Conservation (phyloP, 2,797 vertebrate genomes). For the Gymnopithys bicolor region DNA sequence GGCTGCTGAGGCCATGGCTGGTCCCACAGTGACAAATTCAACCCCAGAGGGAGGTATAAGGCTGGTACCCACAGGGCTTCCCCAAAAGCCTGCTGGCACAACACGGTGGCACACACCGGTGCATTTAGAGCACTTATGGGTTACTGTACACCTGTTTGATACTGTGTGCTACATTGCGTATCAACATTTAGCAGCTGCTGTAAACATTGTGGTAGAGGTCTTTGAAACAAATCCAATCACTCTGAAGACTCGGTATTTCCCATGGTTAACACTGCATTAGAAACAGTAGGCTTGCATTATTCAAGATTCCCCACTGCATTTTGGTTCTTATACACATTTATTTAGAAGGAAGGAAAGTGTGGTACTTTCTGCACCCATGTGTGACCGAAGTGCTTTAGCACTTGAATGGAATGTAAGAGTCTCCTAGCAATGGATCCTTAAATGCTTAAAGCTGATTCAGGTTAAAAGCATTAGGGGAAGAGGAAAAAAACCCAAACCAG, state of each 20-base stretch:
- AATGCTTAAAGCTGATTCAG: constrained; percentile 46
- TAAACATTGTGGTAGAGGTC: neutral
- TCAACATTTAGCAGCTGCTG: neutral
- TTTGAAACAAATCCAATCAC: neutral
- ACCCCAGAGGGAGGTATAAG: neutral
- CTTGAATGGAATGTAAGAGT: neutral
- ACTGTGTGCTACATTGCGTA: neutral
- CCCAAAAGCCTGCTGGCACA: neutral
- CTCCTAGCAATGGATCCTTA: constrained; percentile 35
- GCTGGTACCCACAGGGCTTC: neutral
- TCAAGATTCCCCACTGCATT: constrained; percentile 18
- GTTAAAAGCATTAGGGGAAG: constrained; percentile 56
- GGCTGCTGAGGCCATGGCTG: neutral
- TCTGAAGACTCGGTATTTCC: constrained; percentile 3
- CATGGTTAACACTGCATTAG: constrained; percentile 6
- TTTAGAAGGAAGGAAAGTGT: constrained; percentile 13
- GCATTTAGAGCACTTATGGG: neutral
- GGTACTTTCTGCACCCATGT: constrained; percentile 8
- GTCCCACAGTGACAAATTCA: neutral
- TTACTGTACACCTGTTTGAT: constrained; percentile 3
- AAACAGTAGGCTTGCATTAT: constrained; percentile 33
- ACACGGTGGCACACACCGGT: rapidly evolving
- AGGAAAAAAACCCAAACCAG: neutral
- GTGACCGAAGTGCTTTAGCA: constrained; percentile 52
- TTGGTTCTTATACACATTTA: neutral